Conservation (phyloP, 2,113 vertebrate genomes). For the Himantopus leucocephalus region DNA sequence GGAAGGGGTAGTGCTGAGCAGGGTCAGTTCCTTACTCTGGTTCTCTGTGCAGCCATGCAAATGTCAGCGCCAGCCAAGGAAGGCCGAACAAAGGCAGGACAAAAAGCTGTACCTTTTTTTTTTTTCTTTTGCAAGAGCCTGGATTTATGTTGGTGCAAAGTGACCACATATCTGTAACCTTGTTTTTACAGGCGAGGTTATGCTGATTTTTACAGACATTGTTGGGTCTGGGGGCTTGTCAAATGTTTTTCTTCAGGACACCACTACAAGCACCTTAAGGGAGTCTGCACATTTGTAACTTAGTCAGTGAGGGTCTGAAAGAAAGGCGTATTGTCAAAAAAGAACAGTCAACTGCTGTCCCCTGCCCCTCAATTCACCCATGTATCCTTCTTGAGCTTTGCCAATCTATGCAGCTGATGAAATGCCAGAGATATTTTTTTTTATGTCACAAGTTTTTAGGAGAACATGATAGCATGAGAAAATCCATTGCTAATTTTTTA, state of each 20-base stretch:
- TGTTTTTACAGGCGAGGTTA: background rate
- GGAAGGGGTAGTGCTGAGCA: background rate
- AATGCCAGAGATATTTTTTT: background rate
- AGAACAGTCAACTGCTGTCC: background rate
- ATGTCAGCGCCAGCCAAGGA: background rate
- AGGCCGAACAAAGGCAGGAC: background rate
- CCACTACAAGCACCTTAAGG: background rate
- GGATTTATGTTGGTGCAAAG: background rate
- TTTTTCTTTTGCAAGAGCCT: background rate
- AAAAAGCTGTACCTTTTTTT: background rate
- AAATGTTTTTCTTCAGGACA: background rate
- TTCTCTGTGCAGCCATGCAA: background rate
- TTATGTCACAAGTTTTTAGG: background rate
- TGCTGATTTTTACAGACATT: background rate
- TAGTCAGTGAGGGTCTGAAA: background rate
- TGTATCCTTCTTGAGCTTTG: background rate
- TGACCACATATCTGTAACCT: background rate
- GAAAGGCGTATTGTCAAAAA: background rate
- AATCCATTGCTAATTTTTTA: background rate
- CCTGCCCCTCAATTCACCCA: background rate
- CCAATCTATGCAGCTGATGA: background rate
- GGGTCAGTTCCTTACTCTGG: background rate
- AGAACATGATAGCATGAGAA: slow-evolving; percentile 46
- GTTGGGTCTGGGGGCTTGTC: background rate
- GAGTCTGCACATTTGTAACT: background rate